Evolutionary conservation across 2,113 vertebrate genomes (phyloP), one percentile per base, ranked within the genome.

Genomic region (Chrysochloris asiatica): DNA sequence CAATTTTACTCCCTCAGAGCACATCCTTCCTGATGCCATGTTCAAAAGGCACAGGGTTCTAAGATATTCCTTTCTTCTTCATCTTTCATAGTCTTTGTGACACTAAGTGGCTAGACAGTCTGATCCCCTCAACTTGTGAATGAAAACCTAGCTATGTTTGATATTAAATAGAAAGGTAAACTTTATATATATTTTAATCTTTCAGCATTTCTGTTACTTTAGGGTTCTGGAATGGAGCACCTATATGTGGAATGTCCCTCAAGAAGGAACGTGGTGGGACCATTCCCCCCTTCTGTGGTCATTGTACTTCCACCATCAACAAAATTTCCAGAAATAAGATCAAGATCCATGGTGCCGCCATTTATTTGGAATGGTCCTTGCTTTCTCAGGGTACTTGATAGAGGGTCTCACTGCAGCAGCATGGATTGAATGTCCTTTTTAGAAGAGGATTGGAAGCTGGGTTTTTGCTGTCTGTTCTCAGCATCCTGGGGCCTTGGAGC

Each of bases 301-400:
- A 56, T 28, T 12, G 63, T 80, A 69, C 41, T 33, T 59, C 48
- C 54, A 38, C 52, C 6, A 19, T 82, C 88, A 88, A 47, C 36
- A 61, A 48, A 56, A 56, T 77, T 72, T 82, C 36, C 41, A 72
- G 22, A 88, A 94, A 38, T 56, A 87, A 63, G 78, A 76, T 84
- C 50, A 61, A 77, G 67, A 79, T 59, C 21, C 56, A 54, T 30
- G 36, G 21, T 14, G 12, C 22, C 81, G 47, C n/a, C n/a, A n/a
- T n/a, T n/a, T n/a, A n/a, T 65, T 69, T 63, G 26, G 24, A 83
- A 54, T 61, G 45, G 26, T 33, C 28, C 41, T 30, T 48, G 2
- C 38, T 56, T 87, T 72, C 67, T n/a, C 28, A 76, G 16, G 30
- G 26, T n/a, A 36, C 52, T 28, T 75, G 48, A 6, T 8, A 65